Evolutionary conservation across 2,888 invertebrate genomes (phyloP).

Genomic region (Noctuana brunneofusca): DNA sequence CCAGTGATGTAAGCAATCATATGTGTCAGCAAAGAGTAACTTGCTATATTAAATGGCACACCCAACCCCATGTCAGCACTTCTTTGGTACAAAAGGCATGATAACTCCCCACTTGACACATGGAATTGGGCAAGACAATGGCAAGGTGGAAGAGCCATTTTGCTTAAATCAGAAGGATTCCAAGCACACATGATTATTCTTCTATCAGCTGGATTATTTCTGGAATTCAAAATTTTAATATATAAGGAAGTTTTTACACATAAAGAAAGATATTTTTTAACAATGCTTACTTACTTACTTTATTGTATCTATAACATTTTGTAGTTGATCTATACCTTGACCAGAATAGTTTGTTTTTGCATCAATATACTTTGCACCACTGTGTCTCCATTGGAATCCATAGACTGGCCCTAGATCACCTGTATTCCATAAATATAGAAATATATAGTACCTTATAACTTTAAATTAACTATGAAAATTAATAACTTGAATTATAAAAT

Average conservation of each 20-base stretch:
- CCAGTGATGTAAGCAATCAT: conserved; percentile 98
- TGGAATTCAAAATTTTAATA: conserved; percentile 43
- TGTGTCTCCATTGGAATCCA: conserved; percentile 99
- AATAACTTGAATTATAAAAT: too few relatives aligned
- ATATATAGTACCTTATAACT: too few relatives aligned
- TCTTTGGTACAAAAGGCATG: conserved; percentile 96
- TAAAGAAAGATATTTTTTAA: neutral
- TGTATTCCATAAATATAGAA: too few relatives aligned
- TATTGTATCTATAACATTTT: conserved; percentile 90
- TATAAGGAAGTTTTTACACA: too few relatives aligned
- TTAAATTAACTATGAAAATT: too few relatives aligned
- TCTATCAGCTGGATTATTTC: conserved; percentile 91
- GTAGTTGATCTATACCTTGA: conserved; percentile 95
- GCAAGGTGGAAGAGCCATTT: conserved; percentile 98
- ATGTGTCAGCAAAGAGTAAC: conserved; percentile 95
- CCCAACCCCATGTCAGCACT: conserved; percentile 99
- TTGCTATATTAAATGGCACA: conserved; percentile 99
- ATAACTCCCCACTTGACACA: conserved; percentile 91
- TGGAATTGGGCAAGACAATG: conserved; percentile 98
- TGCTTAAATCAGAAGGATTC: conserved; percentile 93
- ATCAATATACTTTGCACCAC: conserved; percentile 93
- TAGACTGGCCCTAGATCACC: conserved; percentile 98
- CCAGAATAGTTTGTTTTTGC: conserved; percentile 92
- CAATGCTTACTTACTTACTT: conserved; percentile 60
- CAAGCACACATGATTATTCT: conserved; percentile 97